Conservation (phyloP, 2,888 invertebrate genomes). For the Andrena dorsata region DNA sequence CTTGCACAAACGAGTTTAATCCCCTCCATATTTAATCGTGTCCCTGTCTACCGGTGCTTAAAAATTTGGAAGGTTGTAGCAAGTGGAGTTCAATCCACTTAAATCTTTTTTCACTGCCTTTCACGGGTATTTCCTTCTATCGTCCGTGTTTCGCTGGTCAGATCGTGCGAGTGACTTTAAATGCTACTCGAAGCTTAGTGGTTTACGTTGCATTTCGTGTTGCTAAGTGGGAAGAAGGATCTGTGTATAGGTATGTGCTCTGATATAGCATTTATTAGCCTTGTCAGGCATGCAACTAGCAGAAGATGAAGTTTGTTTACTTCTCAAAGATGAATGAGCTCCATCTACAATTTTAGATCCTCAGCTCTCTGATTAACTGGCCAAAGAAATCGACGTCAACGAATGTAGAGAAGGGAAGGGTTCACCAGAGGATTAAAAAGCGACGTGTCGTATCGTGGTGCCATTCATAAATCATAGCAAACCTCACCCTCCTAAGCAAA, state of each 20-base stretch:
- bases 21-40: conserved; percentile 37
- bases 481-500: too few relatives aligned
- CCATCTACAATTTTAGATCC: too few relatives aligned
- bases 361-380: too few relatives aligned
- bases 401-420: too few relatives aligned
- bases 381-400: too few relatives aligned
- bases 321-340: too few relatives aligned
- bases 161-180: neutral
- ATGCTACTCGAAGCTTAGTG: neutral
- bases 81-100: conserved; percentile 36
- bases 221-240: neutral
- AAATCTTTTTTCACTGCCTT: conserved; percentile 9
- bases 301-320: too few relatives aligned
- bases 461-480: too few relatives aligned
- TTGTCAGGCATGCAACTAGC: too few relatives aligned
- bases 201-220: neutral
- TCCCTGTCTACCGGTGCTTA: neutral
- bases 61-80: conserved; percentile 27
- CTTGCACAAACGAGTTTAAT: conserved; percentile 54
- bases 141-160: neutral
- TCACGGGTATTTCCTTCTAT: neutral
- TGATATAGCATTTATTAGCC: neutral
- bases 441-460: too few relatives aligned
- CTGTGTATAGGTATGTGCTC: too few relatives aligned
- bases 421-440: too few relatives aligned